Conservation (phyloP, 2,113 vertebrate genomes). For the Mellivora capensis region DNA sequence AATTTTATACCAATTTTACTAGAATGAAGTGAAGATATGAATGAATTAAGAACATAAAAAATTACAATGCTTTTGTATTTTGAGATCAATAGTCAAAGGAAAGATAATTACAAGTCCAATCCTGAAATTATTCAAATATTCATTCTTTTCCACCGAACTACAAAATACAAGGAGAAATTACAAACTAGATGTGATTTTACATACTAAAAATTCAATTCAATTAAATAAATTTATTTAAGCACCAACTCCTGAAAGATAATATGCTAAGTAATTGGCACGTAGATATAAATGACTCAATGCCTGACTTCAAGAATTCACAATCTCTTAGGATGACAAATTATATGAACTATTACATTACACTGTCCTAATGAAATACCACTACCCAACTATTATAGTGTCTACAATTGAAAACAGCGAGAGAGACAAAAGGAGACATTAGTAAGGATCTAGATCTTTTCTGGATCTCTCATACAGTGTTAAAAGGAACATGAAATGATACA, state of each 20-base stretch:
- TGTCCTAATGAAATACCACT: not conserved
- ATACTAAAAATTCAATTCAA: not conserved
- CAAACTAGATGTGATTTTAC: not conserved
- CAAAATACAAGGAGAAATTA: not conserved
- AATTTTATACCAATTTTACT: slow-evolving; percentile 14
- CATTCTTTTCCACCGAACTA: not conserved
- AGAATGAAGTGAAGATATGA: not conserved
- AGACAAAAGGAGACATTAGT: not conserved
- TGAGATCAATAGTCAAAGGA: not conserved
- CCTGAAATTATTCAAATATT: not conserved
- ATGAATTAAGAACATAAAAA: not conserved
- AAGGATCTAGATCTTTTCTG: not conserved
- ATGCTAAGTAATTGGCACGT: not conserved
- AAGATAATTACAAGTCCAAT: not conserved
- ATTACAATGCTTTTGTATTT: not conserved
- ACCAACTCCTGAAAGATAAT: not conserved
- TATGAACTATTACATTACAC: not conserved
- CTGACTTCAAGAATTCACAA: not conserved
- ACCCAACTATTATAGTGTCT: not conserved
- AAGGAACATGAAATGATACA: not conserved
- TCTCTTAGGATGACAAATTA: not conserved
- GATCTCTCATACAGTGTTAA: not conserved
- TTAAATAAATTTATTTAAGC: not conserved
- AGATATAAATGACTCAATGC: not conserved
- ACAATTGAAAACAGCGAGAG: not conserved